Percentiles rank a stretch among this genome's conserved stretches.
phyloP scores from a whole-genome alignment of 2,113 vertebrate species.

The Hippocampus barbouri region DNA sequence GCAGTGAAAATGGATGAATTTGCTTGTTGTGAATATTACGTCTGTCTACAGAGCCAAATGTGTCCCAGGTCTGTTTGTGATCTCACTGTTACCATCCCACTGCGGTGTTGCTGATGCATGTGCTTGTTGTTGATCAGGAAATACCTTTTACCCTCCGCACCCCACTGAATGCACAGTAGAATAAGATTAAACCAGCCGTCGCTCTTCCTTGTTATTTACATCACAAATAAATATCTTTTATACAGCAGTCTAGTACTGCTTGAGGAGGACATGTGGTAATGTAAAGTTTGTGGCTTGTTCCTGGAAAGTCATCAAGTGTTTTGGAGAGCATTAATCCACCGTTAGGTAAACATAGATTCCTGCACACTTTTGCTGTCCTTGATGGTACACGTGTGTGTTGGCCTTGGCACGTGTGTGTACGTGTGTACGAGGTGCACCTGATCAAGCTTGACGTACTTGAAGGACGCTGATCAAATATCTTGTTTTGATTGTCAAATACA shows the following conservation, averaged over 20 bases:
- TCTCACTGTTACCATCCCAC: slow-evolving; percentile 30
- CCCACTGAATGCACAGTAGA: background rate
- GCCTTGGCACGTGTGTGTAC: slow-evolving; percentile 7
- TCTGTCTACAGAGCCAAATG: background rate
- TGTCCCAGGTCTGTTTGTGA: slow-evolving; percentile 58
- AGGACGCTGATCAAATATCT: background rate
- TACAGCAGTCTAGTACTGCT: background rate
- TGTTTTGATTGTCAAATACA: background rate
- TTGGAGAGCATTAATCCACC: no score
- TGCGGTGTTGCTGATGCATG: slow-evolving; percentile 60
- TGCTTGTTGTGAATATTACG: background rate
- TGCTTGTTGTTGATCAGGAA: slow-evolving; percentile 36
- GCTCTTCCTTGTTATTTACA: background rate
- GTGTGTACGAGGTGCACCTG: background rate
- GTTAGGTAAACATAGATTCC: background rate
- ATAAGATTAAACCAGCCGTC: background rate
- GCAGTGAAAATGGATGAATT: background rate
- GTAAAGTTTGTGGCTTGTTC: no score
- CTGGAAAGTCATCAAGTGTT: no score
- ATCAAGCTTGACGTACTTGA: background rate
- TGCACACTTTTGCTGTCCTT: background rate
- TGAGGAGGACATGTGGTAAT: background rate
- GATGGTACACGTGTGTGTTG: slow-evolving; percentile 5
- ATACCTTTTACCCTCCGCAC: slow-evolving; percentile 20
- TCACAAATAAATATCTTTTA: background rate